A percentile compares a stretch with the other conserved stretches of the same genome.
Evolutionary conservation across 2,888 invertebrate genomes (phyloP).

Genomic region (Tanypteryx hageni): DNA sequence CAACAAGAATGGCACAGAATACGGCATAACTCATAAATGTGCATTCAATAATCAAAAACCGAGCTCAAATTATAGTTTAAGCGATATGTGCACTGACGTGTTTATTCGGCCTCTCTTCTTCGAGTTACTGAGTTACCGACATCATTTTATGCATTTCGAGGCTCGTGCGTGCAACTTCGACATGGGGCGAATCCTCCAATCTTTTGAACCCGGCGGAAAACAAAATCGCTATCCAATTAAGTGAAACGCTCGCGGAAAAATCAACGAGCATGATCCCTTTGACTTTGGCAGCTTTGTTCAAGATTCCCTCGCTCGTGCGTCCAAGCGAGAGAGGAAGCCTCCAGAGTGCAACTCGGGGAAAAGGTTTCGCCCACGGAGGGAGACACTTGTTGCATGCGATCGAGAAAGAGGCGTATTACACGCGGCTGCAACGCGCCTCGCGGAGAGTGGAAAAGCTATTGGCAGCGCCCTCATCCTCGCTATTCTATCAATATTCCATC

Average conservation of each 20-base stretch:
- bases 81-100: too few species aligned
- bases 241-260: background rate
- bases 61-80: too few species aligned
- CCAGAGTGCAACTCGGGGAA: conserved; percentile 7
- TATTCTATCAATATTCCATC: too few species aligned
- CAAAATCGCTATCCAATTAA: background rate
- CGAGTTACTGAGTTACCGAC: too few species aligned
- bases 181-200: background rate
- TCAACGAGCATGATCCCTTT: background rate
- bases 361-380: background rate
- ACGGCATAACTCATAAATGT: too few species aligned
- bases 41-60: too few species aligned
- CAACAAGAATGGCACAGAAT: too few species aligned
- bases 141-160: background rate
- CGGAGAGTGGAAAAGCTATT: background rate
- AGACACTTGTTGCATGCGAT: conserved; percentile 56
- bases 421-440: conserved; percentile 7
- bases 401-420: conserved; percentile 7
- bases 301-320: background rate
- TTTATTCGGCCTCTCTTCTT: too few species aligned
- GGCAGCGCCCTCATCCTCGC: background rate
- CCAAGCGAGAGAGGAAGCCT: background rate
- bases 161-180: background rate
- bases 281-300: background rate
- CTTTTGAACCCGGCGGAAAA: background rate